phyloP scores from a whole-genome alignment of 2,113 vertebrate species.

The Condylura cristata region DNA sequence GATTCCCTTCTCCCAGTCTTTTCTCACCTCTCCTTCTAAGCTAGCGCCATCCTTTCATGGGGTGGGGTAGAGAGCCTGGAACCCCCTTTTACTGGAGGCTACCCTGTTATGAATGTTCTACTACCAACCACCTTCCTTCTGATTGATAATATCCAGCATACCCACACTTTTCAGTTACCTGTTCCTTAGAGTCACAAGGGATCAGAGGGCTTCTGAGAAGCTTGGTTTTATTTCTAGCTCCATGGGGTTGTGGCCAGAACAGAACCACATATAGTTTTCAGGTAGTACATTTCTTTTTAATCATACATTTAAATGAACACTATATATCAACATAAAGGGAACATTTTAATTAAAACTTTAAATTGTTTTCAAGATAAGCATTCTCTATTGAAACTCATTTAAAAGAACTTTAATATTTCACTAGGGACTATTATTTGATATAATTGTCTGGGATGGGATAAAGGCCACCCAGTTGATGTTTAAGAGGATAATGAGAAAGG shows the following conservation, averaged over 20 bases:
- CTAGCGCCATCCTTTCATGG: too few relatives aligned
- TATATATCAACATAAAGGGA: slow-evolving; percentile 68
- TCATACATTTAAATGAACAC: slow-evolving; percentile 60
- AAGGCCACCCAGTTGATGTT: background rate
- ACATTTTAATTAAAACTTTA: slow-evolving; percentile 76
- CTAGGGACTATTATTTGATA: slow-evolving; percentile 68
- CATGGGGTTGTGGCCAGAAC: slow-evolving; percentile 73
- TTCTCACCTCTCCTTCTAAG: too few relatives aligned
- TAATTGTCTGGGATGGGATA: slow-evolving; percentile 68
- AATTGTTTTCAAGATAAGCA: slow-evolving; percentile 60
- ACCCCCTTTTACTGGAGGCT: too few relatives aligned
- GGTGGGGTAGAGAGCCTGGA: too few relatives aligned
- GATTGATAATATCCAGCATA: slow-evolving; percentile 80
- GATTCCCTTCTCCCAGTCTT: too few relatives aligned
- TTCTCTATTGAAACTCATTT: slow-evolving; percentile 79
- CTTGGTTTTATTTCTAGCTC: slow-evolving; percentile 79
- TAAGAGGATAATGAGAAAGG: background rate
- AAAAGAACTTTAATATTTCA: slow-evolving; percentile 75
- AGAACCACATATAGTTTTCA: slow-evolving; percentile 37
- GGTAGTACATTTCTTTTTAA: background rate
- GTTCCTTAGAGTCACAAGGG: slow-evolving; percentile 65
- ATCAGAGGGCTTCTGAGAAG: slow-evolving; percentile 77
- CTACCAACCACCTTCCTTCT: slow-evolving; percentile 74
- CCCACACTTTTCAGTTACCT: slow-evolving; percentile 69
- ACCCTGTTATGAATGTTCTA: slow-evolving; percentile 21